Evolutionary conservation across 2,797 vertebrate species (phyloP).

Genomic region (Macrochelys suwanniensis): DNA sequence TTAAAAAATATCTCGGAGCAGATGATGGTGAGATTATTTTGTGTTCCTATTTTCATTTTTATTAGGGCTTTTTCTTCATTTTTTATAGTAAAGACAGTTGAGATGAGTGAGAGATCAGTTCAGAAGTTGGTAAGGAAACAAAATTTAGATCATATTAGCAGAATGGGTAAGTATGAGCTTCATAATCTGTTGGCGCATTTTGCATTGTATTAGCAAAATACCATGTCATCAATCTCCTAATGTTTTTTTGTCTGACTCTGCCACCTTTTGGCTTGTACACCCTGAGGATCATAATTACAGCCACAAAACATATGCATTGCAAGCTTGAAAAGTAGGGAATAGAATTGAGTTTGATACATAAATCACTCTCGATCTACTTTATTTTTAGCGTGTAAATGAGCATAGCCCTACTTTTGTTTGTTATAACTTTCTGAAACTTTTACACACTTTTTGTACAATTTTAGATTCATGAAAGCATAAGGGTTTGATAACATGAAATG

Average conservation of each 20-base stretch:
- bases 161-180: slow-evolving; percentile 69
- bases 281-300: slow-evolving; percentile 72
- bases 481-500: neutral
- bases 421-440: slow-evolving; percentile 62
- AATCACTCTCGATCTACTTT: slow-evolving; percentile 69
- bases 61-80: slow-evolving; percentile 45
- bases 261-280: slow-evolving; percentile 75
- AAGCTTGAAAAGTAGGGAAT: slow-evolving; percentile 73
- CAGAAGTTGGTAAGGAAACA: slow-evolving; percentile 69
- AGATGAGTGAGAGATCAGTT: slow-evolving; percentile 71
- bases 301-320: slow-evolving; percentile 70
- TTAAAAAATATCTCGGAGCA: slow-evolving; percentile 19
- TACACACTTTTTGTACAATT: slow-evolving; percentile 8
- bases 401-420: neutral
- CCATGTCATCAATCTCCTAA: slow-evolving; percentile 81
- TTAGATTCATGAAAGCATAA: neutral
- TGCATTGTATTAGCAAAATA: slow-evolving; percentile 76
- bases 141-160: slow-evolving; percentile 69
- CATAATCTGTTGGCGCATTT: slow-evolving; percentile 77
- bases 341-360: slow-evolving; percentile 75
- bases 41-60: slow-evolving; percentile 55
- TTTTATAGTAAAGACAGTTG: slow-evolving; percentile 71
- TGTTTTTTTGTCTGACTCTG: slow-evolving; percentile 71
- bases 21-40: slow-evolving; percentile 57
- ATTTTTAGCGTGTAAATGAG: slow-evolving; percentile 50